These are phyloP conservation scores for Columba janthina DNA, from an alignment of 2,113 vertebrate genomes.

Conservation along the genomic window DNA sequence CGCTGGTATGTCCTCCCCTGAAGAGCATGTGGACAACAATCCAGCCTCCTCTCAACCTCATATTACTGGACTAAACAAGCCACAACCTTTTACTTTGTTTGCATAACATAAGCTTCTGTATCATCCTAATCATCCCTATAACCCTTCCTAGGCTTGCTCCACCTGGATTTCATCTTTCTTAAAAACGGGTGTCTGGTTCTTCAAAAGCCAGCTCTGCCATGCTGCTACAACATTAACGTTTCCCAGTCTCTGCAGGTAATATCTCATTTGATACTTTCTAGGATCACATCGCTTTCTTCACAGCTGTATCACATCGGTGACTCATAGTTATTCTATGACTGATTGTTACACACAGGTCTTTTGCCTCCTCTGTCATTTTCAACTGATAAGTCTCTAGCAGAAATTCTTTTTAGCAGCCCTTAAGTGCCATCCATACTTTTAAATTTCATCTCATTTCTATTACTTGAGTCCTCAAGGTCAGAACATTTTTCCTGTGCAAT, in stretches of 20 bases:
- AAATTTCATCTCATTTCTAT: conserved; percentile 47
- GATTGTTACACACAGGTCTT: conserved; percentile 30
- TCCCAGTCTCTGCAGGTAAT: not conserved
- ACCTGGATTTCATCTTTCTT: not conserved
- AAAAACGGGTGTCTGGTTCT: not conserved
- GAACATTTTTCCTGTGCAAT: conserved; percentile 15
- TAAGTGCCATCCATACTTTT: conserved; percentile 10
- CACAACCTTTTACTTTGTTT: not conserved
- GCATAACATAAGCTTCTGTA: not conserved
- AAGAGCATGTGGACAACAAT: not conserved
- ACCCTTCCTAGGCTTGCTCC: not conserved
- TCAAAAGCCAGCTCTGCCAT: not conserved
- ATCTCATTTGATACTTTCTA: not conserved
- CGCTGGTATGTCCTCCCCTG: rapidly evolving
- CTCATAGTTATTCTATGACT: conserved; percentile 18
- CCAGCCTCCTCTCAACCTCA: not conserved
- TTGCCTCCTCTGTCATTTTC: conserved; percentile 41
- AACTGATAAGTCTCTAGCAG: conserved; percentile 10
- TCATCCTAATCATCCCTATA: not conserved
- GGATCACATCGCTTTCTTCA: conserved; percentile 12
- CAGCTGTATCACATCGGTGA: not conserved
- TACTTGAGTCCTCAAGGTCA: conserved; percentile 31
- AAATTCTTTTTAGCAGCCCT: conserved; percentile 39
- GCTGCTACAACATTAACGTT: not conserved
- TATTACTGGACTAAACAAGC: not conserved